Conservation (phyloP, 2,113 vertebrate species). For the Tympanuchus pallidicinctus region DNA sequence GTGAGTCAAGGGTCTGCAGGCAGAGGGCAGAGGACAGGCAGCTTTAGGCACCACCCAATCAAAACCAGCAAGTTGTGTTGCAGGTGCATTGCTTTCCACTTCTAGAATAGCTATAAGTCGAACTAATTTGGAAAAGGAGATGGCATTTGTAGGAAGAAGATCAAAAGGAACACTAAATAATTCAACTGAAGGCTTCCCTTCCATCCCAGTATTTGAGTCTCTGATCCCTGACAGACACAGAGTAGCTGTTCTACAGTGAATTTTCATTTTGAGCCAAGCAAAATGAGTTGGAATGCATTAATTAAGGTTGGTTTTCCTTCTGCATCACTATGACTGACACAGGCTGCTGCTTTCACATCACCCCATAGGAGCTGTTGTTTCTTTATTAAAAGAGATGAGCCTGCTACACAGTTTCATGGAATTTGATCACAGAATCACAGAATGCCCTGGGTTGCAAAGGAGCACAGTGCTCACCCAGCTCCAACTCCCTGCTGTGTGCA, state of each 20-base stretch:
- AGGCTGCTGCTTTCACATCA: neutral
- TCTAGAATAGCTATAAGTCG: neutral
- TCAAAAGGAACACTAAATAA: neutral
- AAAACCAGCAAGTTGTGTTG: accelerated
- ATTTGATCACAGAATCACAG: neutral
- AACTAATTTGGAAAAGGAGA: neutral
- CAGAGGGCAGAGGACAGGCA: neutral
- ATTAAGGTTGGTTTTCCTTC: neutral
- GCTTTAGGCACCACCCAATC: neutral
- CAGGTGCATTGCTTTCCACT: neutral
- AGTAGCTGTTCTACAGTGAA: neutral
- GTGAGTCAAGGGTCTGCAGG: slow-evolving; percentile 80
- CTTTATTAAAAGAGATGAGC: neutral
- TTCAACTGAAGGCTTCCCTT: neutral
- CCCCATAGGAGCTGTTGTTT: neutral
- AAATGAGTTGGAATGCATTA: neutral
- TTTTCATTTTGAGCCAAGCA: neutral
- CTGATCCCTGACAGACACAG: neutral
- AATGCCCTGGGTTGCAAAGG: no score
- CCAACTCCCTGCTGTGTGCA: no score
- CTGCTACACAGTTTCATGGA: neutral
- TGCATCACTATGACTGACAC: neutral
- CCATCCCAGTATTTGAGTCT: neutral
- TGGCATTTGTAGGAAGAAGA: neutral
- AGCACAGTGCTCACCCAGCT: no score